These are phyloP conservation scores for Microtus obscurus DNA, from an alignment of 2,797 vertebrate genomes.

Conservation along the genomic window DNA sequence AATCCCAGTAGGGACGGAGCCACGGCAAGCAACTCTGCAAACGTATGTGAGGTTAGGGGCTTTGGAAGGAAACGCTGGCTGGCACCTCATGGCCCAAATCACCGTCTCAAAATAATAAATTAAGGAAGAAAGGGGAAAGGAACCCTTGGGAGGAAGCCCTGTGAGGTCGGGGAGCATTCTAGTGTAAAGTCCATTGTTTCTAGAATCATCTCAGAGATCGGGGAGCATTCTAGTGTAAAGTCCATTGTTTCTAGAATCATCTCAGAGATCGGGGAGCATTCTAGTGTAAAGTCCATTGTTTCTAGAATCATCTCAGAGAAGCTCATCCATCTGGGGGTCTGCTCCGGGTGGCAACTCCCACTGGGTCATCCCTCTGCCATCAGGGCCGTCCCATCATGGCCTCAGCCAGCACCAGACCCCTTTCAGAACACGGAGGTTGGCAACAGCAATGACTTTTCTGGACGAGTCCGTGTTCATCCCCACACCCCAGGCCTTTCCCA, in stretches of 20 bases:
- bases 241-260: conserved; percentile 38
- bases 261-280: conserved; percentile 17
- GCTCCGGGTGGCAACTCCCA: background rate
- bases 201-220: conserved; percentile 27
- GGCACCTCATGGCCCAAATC: conserved; percentile 66
- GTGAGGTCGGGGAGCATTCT: background rate
- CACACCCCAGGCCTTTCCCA: background rate
- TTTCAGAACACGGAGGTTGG: background rate
- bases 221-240: background rate
- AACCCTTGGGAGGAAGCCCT: background rate
- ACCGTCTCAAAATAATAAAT: conserved; percentile 60
- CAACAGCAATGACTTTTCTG: background rate
- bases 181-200: conserved; percentile 7
- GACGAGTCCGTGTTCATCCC: background rate
- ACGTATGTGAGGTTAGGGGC: conserved; percentile 66
- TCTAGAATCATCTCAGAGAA: conserved; percentile 49
- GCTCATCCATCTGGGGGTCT: conserved; percentile 6
- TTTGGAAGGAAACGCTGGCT: conserved; percentile 11
- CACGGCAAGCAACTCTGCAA: conserved; percentile 59
- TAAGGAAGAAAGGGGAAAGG: background rate
- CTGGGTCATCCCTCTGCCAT: background rate
- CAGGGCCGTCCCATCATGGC: background rate
- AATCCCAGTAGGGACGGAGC: conserved; percentile 51
- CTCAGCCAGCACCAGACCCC: background rate
- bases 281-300: background rate